These are phyloP conservation scores for Myotis brandtii DNA, from an alignment of 2,113 vertebrate genomes.

Conservation along the genomic window DNA sequence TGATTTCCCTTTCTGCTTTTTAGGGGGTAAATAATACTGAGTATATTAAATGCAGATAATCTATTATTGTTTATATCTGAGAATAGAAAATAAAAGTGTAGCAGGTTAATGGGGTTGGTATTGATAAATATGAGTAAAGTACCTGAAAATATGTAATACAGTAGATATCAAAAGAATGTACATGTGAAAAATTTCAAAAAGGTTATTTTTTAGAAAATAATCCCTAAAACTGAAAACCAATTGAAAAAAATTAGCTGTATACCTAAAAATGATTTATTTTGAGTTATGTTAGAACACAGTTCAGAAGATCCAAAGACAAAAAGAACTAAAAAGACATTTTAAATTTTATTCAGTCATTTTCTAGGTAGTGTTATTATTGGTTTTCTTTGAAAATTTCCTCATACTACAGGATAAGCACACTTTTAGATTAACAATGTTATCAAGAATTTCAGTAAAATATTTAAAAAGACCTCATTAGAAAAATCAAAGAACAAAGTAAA, in stretches of 20 bases:
- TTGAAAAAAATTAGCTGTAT: background rate
- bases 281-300: background rate
- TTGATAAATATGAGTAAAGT: background rate
- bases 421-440: background rate
- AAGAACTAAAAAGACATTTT: background rate
- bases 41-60: background rate
- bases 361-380: background rate
- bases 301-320: background rate
- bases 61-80: background rate
- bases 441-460: conserved; percentile 17
- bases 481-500: conserved; percentile 8
- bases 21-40: background rate
- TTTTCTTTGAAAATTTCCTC: conserved; percentile 5
- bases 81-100: background rate
- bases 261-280: background rate
- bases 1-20: conserved; percentile 14
- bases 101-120: background rate
- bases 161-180: background rate
- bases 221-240: background rate
- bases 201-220: background rate
- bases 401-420: background rate
- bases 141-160: background rate
- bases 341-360: background rate
- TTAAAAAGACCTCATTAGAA: background rate
- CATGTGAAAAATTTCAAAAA: background rate